Percentiles rank a stretch among this genome's conserved stretches.
Evolutionary conservation across 2,888 invertebrate genomes (phyloP).

Genomic region (Pantelozetes paolii): DNA sequence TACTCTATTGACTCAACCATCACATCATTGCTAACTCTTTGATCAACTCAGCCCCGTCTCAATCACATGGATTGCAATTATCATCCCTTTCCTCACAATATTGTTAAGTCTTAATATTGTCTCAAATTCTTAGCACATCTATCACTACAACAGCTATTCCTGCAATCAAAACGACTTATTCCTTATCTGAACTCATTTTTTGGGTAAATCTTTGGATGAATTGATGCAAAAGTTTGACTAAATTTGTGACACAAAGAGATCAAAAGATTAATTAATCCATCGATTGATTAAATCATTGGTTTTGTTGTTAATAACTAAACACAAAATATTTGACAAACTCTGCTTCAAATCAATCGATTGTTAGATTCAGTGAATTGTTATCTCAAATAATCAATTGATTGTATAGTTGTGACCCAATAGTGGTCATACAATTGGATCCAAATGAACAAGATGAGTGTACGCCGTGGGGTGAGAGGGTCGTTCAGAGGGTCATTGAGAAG

Average conservation of each 20-base stretch:
- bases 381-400: not conserved
- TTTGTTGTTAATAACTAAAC: not conserved
- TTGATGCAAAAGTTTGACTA: conserved; percentile 18
- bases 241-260: not conserved
- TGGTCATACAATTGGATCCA: not conserved
- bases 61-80: conserved; percentile 17
- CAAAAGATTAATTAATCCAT: not conserved
- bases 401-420: not conserved
- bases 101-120: not conserved
- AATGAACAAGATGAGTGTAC: conserved; percentile 47
- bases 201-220: not conserved
- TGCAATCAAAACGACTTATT: not conserved
- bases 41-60: not conserved
- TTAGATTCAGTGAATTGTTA: not conserved
- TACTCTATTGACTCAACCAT: conserved; percentile 18
- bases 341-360: not conserved
- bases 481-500: conserved; percentile 49
- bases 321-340: not conserved
- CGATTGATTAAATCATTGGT: not conserved
- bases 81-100: not conserved
- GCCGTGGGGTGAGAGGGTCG: conserved; percentile 49
- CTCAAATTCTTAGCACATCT: not conserved
- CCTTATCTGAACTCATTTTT: not conserved
- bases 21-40: not conserved
- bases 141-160: conserved; percentile 11